Evolutionary conservation across 2,113 vertebrate species (phyloP), one percentile per base, ranked within the genome.

Genomic region (Psilopsiagon aurifrons): DNA sequence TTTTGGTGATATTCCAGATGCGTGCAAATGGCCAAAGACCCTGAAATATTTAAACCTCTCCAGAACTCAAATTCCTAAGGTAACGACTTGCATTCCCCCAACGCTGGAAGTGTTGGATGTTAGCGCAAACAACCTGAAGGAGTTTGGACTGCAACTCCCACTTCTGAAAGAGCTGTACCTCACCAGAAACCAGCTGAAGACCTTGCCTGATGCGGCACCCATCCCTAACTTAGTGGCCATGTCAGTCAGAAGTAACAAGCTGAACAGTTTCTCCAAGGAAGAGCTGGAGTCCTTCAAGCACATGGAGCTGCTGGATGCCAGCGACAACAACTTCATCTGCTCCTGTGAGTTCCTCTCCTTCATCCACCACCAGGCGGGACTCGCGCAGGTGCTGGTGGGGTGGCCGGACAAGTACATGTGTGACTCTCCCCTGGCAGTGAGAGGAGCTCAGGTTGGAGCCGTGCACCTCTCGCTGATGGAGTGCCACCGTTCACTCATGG

Each of bases 281-380:
- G 97, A 98, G 66, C 95, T 99, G 7, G 95, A 74, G 31, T 83
- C 95, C 1, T 99, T 98, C 84, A 39, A 14, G 27, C 94, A 95
- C 4, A 90, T 99, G 35, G 69, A 95, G 90, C 91, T 37, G 33
- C 94, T 99, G 94, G 98, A 98, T 79, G 99, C 97, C 0, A 96
- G 98, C 0, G 63, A 95, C 54, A 99, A 99, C 97, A 98, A 97
- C 82, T 99, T 99, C 33, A 93, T 98, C 44, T 99, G 99, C 92
- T 98, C 98, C 69, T 99, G 99, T 47, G 97, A 98, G 11, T 98
- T 99, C 86, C 95, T 99, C 6, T 33, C 88, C 10, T 99, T 99
- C 90, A 57, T 97, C 24, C 97, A 97, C 4, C 82, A 91, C 1
- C 66, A 96, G 27, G 47, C 82, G 0, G 14, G 70, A 5, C 49